These are phyloP conservation scores for Girardia tigrina DNA, from an alignment of 2,888 invertebrate genomes.

Conservation along the genomic window DNA sequence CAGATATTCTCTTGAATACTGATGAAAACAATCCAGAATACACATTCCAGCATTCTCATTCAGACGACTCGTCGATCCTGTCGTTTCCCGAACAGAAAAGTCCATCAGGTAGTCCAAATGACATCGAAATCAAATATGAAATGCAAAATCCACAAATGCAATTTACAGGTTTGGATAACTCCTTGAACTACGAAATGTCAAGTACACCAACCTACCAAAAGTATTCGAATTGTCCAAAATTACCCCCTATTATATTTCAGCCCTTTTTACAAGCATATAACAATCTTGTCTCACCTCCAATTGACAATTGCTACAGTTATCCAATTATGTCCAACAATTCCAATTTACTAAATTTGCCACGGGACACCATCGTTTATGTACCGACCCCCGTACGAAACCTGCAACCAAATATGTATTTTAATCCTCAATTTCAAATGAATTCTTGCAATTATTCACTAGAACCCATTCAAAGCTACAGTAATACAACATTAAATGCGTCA, in stretches of 20 bases:
- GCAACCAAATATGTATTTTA: not conserved
- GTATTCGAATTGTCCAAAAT: not conserved
- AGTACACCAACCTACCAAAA: not conserved
- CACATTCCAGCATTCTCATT: conserved; percentile 1
- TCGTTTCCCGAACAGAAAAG: not conserved
- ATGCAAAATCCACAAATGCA: not conserved
- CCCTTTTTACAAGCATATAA: conserved; percentile 8
- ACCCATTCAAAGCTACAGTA: not conserved
- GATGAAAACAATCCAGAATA: conserved; percentile 11
- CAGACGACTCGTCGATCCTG: not conserved
- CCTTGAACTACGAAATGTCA: not conserved
- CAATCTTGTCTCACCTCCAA: not conserved
- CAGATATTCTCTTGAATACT: not conserved
- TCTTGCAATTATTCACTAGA: not conserved
- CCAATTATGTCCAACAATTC: not conserved
- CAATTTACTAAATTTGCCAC: not conserved
- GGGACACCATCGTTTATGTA: conserved; percentile 3
- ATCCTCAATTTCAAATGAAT: not conserved
- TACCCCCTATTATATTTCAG: conserved; percentile 6
- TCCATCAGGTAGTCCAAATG: not conserved
- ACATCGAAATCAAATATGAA: not conserved
- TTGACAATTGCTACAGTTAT: not conserved
- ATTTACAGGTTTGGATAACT: not conserved
- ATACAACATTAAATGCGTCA: not conserved
- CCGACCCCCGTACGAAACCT: not conserved